A percentile compares a stretch with the other conserved stretches of the same genome.
phyloP scores from a whole-genome alignment of 2,113 vertebrate species.

The Callospermophilus lateralis region DNA sequence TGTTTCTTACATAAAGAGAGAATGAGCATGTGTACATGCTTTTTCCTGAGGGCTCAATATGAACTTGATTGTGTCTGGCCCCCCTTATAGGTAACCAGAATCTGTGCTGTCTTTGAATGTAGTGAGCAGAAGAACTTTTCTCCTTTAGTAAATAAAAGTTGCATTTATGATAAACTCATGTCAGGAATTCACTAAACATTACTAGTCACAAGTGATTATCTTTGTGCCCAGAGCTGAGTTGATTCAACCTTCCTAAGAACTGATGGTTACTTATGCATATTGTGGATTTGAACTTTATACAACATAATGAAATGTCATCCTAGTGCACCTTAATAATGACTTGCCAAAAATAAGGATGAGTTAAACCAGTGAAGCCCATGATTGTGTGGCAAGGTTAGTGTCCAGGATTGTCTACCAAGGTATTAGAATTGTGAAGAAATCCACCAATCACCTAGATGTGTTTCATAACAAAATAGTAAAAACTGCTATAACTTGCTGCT shows the following conservation, averaged over 20 bases:
- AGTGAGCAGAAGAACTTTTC: slow-evolving; percentile 34
- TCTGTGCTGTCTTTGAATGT: slow-evolving; percentile 31
- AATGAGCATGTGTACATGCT: neutral
- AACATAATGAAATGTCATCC: slow-evolving; percentile 7
- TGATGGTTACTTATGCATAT: neutral
- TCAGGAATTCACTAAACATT: slow-evolving; percentile 22
- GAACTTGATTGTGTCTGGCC: neutral
- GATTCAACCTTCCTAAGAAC: neutral
- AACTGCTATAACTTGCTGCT: neutral
- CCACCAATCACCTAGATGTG: neutral
- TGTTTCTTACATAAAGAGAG: slow-evolving; percentile 2
- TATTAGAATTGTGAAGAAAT: slow-evolving; percentile 48
- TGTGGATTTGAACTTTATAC: slow-evolving; percentile 25
- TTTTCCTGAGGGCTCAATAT: neutral
- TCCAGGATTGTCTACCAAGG: slow-evolving; percentile 47
- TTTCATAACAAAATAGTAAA: slow-evolving; percentile 40
- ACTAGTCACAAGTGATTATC: neutral
- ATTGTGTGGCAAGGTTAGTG: neutral
- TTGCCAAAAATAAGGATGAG: slow-evolving; percentile 40
- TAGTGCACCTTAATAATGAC: slow-evolving; percentile 14
- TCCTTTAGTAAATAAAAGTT: slow-evolving; percentile 34
- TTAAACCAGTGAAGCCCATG: slow-evolving; percentile 10
- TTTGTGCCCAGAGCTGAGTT: neutral
- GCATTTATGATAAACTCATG: neutral
- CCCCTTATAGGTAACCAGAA: neutral